Base-by-base conservation (phyloP, 2,113 vertebrate species). In the Catharus fuscescens region DNA sequence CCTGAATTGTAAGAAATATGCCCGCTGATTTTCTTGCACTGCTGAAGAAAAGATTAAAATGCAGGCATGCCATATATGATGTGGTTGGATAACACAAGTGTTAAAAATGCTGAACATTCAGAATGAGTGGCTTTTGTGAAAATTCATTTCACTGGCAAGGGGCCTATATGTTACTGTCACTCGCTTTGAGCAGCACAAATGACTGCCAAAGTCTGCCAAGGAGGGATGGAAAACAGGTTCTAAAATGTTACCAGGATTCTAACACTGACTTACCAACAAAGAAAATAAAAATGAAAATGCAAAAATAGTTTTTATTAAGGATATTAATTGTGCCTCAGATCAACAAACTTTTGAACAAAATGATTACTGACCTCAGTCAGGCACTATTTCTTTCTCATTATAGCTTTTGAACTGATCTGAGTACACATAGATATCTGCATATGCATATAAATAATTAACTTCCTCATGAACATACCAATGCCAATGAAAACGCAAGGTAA, bases 261-360 rank as follows among this genome's bases (percentile, higher is more conserved):
- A 92, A 92, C 18, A 73, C 6, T 71, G 45, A 76, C 48, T 66
- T 80, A 79, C 16, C 31, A 72, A 86, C 26, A 64, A 60, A 84
- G 53, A 87, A 94, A 86, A 85, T 56, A 14, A 83, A 89, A 94
- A 94, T 3, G 12, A 93, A 96, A 95, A 80, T 67, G 40, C 36
- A 91, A 72, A 95, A 80, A 9, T 25, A 83, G 12, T 44, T 95
- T 91, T 70, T 70, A 69, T 66, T 82, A 72, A 86, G 66, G 53
- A 65, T 50, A 52, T n/a, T 86, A 86, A 40, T 61, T 34, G 71
- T 28, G 12, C 61, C 86, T 95, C 70, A 83, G 80, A 86, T 47
- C 12, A 29, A 94, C 57, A 97, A 97, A 90, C 36, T 88, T 95
- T 96, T 88, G 87, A 96, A 92, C 29, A 89, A 88, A 94, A 91